Evolutionary conservation across 2,888 invertebrate species (phyloP).

Genomic region (Dascillus cervinus): DNA sequence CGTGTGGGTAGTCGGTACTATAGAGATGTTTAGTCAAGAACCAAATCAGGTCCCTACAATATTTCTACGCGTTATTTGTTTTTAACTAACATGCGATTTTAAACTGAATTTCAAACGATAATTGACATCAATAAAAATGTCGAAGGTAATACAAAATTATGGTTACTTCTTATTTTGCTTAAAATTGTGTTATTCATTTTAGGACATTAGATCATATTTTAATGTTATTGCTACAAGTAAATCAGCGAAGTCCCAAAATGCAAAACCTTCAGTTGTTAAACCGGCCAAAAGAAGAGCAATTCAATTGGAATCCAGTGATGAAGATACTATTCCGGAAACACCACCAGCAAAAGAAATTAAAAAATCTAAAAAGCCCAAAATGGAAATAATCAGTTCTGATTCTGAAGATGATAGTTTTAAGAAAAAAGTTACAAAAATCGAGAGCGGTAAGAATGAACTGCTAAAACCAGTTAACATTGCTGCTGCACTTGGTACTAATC

Average conservation of each 20-base stretch:
- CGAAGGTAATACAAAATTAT: too few species aligned
- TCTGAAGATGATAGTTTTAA: slow-evolving; percentile 22
- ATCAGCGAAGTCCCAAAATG: slow-evolving; percentile 27
- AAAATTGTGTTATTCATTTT: too few species aligned
- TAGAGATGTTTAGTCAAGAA: too few species aligned
- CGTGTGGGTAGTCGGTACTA: too few species aligned
- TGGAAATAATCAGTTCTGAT: slow-evolving; percentile 25
- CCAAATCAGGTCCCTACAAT: too few species aligned
- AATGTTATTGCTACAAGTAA: slow-evolving; percentile 30
- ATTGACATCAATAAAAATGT: too few species aligned
- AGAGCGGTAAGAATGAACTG: slow-evolving; percentile 5
- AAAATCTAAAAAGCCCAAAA: slow-evolving; percentile 24
- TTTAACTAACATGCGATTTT: too few species aligned
- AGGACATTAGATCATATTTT: slow-evolving; percentile 62
- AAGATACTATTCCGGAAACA: slow-evolving; percentile 51
- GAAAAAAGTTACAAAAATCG: slow-evolving; percentile 18
- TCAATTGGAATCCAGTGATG: slow-evolving; percentile 47
- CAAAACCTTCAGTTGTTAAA: slow-evolving; percentile 20
- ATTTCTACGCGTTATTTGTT: too few species aligned
- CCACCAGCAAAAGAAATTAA: slow-evolving; percentile 32
- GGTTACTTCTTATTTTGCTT: too few species aligned
- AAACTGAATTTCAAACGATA: too few species aligned
- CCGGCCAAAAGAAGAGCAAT: slow-evolving; percentile 35
- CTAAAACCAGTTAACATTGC: slow-evolving; percentile 43
- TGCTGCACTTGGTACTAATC: slow-evolving; percentile 53